phyloP scores from a whole-genome alignment of 2,797 vertebrate species.

The Melanotaenia nigrans region DNA sequence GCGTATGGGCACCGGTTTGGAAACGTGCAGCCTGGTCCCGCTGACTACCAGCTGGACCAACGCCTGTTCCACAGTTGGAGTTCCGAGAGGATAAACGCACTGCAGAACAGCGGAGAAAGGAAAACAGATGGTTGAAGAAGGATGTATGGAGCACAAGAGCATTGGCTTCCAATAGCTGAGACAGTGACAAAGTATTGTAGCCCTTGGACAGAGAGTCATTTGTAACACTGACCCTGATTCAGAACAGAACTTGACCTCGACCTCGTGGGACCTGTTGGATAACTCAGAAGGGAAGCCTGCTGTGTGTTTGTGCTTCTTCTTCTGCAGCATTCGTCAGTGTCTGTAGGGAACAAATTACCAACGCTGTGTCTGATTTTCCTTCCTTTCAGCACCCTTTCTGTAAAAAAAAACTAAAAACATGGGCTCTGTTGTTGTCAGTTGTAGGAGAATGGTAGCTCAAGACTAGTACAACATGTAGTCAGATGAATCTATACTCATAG shows the following conservation, averaged over 20 bases:
- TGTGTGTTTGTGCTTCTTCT: constrained; percentile 45
- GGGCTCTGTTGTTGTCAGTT: background rate
- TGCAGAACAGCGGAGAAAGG: constrained; percentile 36
- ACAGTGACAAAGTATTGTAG: constrained; percentile 35
- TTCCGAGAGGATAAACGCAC: constrained; percentile 46
- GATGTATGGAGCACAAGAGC: constrained; percentile 31
- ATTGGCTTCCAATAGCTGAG: constrained; percentile 30
- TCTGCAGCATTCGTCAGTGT: constrained; percentile 23
- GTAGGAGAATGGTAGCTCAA: background rate
- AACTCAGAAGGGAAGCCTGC: constrained; percentile 27
- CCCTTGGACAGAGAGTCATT: constrained; percentile 38
- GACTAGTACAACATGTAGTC: background rate
- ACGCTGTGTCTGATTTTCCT: background rate
- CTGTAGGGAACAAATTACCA: constrained; percentile 17
- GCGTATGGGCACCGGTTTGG: constrained; percentile 49
- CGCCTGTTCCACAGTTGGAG: constrained; percentile 62
- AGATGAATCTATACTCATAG: constrained; percentile 3
- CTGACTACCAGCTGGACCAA: constrained; percentile 73
- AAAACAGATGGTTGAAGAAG: constrained; percentile 71
- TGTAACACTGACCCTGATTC: constrained; percentile 58
- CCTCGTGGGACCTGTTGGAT: constrained; percentile 48
- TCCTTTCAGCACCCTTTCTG: constrained; percentile 10
- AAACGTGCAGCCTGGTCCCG: constrained; percentile 48
- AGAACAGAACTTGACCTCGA: constrained; percentile 51
- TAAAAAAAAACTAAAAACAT: background rate